phyloP scores from a whole-genome alignment of 2,888 invertebrate genomes.

The Ormyrus rosae region DNA sequence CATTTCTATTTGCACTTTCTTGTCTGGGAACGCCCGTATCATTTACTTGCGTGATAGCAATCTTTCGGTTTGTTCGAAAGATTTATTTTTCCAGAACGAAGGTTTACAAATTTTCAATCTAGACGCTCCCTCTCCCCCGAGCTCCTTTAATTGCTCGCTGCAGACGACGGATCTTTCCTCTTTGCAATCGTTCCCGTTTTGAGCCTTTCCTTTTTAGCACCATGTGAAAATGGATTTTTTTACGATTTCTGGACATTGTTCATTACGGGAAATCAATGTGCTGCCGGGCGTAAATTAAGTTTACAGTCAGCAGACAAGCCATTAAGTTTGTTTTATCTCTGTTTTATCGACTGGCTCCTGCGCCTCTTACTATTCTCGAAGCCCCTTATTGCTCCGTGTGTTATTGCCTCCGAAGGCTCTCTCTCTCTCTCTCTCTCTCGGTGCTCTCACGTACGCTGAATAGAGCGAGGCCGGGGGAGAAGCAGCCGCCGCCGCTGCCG shows the following conservation, averaged over 20 bases:
- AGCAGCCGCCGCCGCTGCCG: background rate
- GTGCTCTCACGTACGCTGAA: background rate
- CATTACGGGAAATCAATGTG: background rate
- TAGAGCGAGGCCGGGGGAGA: background rate
- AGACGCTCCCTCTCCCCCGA: slow-evolving; percentile 67
- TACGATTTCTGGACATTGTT: background rate
- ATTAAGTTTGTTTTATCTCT: slow-evolving; percentile 5
- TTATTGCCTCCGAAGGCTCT: slow-evolving; percentile 31
- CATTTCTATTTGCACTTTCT: background rate
- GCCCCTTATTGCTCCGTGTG: slow-evolving; percentile 20
- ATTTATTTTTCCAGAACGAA: too few relatives aligned
- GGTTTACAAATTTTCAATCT: slow-evolving; percentile 51
- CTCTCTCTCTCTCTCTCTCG: background rate
- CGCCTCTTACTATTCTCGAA: slow-evolving; percentile 41
- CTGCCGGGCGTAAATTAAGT: too few relatives aligned
- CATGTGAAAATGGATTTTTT: background rate
- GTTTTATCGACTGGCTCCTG: background rate
- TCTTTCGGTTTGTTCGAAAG: slow-evolving; percentile 20
- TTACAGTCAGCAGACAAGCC: too few relatives aligned
- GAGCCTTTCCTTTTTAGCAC: background rate
- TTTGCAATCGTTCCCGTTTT: slow-evolving; percentile 29
- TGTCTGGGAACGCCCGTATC: background rate
- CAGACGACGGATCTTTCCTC: slow-evolving; percentile 26
- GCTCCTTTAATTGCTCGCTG: slow-evolving; percentile 59
- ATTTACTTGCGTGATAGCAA: background rate